Evolutionary conservation across 2,797 vertebrate species (phyloP), one percentile per base, ranked within the genome.

Genomic region (Bryconaethiops microstoma): DNA sequence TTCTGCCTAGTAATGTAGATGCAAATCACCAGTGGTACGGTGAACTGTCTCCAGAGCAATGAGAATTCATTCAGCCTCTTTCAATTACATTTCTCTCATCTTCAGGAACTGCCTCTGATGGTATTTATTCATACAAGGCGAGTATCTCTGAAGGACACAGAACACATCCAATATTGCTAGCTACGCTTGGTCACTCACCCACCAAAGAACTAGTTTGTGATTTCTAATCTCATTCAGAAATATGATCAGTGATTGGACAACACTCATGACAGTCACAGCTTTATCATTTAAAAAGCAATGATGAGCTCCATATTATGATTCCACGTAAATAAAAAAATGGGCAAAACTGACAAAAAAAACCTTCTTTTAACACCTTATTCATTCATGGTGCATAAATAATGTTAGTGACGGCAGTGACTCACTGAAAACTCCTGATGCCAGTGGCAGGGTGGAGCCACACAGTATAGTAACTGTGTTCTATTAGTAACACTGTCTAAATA

Each of bases 81-180:
- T 83, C 74, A 86, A 78, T 84, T 67, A 82, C 60, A 48, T 65
- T 69, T 39, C 60, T 25, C 45, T 68, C 64, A 74, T 76, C 76
- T 75, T 55, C 69, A 83, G 71, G 69, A 70, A 76, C 29, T 42
- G 59, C 23, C 54, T 21, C 42, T 21, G 70, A 71, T 79, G 55
- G 76, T 65, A 74, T 65, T 74, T 82, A 74, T 78, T 82, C 76
- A 68, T 17, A 67, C 10, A 60, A 42, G 3, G 23, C 50, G 0
- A 25, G 60, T 54, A 59, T 72, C 42, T 70, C 54, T 40, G 50
- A 77, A 74, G 71, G 48, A 40, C 69, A 60, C 39, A 1, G 1
- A 17, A 7, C 42, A 40, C n/a, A 40, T 74, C 81, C 25, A 79
- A 77, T 78, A 59, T 19, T 10, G 62, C 40, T 12, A 62, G 75